phyloP scores from a whole-genome alignment of 2,888 invertebrate species.

The Aphodius granarius region DNA sequence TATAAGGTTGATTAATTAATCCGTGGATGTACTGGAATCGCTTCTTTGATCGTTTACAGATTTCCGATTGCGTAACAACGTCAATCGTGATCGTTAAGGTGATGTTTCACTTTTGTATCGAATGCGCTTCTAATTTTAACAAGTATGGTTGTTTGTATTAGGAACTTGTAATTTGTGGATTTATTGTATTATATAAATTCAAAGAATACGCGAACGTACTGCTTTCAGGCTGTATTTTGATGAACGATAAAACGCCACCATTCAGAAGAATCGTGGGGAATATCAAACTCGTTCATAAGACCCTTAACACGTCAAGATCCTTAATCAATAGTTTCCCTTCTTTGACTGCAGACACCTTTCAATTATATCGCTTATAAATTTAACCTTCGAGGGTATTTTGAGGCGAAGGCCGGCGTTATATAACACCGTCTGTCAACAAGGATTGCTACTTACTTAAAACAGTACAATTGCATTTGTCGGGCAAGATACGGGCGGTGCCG shows the following conservation, averaged over 20 bases:
- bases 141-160: neutral
- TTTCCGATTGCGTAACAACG: neutral
- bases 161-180: neutral
- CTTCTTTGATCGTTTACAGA: neutral
- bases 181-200: no score
- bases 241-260: no score
- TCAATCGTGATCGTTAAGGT: neutral
- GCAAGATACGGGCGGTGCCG: slow-evolving; percentile 18
- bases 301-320: no score
- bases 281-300: no score
- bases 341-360: neutral
- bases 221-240: no score
- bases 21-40: neutral
- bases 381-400: neutral
- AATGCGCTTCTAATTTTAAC: neutral
- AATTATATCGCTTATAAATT: neutral
- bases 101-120: neutral
- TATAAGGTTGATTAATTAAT: neutral
- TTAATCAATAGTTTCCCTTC: neutral
- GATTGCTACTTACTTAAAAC: slow-evolving; percentile 32
- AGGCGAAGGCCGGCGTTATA: slow-evolving; percentile 19
- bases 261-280: no score
- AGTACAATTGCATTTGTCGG: slow-evolving; percentile 27
- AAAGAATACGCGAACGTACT: no score
- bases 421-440: slow-evolving; percentile 27